Conservation (phyloP, 2,113 vertebrate genomes). For the Macrotus californicus region DNA sequence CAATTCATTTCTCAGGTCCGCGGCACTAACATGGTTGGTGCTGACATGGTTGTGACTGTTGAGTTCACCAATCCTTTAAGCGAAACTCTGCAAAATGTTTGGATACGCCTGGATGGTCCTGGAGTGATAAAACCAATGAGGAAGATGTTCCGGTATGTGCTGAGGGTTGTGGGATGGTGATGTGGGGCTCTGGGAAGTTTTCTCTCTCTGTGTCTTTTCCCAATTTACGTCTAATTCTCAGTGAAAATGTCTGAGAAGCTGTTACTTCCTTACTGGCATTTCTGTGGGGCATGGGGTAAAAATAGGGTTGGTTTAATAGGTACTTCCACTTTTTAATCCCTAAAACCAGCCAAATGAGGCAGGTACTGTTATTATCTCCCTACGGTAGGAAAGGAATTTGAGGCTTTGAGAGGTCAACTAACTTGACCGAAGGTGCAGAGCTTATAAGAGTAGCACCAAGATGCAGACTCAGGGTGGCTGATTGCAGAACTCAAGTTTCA, state of each 20-base stretch:
- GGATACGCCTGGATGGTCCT: slow-evolving; percentile 88
- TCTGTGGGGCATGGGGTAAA: neutral
- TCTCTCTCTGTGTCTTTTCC: neutral
- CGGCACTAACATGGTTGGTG: slow-evolving; percentile 78
- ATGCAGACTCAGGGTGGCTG: neutral
- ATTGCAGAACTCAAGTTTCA: neutral
- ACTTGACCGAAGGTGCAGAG: neutral
- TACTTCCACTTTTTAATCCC: neutral
- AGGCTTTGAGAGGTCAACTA: neutral
- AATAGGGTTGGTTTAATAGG: neutral
- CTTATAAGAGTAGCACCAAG: neutral
- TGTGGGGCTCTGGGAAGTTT: neutral
- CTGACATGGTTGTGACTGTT: slow-evolving; percentile 83
- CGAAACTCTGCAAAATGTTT: slow-evolving; percentile 82
- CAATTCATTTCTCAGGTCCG: slow-evolving; percentile 69
- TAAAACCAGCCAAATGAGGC: neutral
- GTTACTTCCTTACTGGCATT: neutral
- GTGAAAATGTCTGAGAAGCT: neutral
- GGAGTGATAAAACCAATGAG: slow-evolving; percentile 79
- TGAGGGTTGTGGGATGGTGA: neutral
- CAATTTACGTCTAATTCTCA: neutral
- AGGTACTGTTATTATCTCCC: neutral
- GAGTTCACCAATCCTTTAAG: slow-evolving; percentile 92
- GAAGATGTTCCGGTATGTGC: slow-evolving; percentile 86
- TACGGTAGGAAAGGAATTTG: neutral